Base-by-base conservation (phyloP, 2,888 invertebrate species). In the Anoncus sp. region DNA sequence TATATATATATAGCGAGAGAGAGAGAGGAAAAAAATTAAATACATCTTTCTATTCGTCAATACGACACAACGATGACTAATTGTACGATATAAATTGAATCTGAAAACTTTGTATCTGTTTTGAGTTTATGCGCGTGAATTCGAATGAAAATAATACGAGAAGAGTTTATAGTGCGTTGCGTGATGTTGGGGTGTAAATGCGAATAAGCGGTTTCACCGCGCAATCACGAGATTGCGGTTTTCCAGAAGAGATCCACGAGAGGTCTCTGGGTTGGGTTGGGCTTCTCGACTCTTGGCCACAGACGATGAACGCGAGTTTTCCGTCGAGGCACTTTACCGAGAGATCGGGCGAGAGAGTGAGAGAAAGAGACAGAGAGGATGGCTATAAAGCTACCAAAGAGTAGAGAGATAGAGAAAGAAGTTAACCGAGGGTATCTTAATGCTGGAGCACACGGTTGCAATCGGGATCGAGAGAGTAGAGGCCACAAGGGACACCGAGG, bases 171-270 rank as follows among this genome's bases (percentile, higher is more conserved):
- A 16, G 49, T 22, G n/a, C 7, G 62, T 24, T 51, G 40, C 31
- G 60, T 45, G 62, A 38, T 51, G 73, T 66, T 75, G 51, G 81
- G 77, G 77, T 79, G 84, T 83, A 86, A 87, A 86, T 81, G 83
- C 84, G 84, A 86, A 86, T 88, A 87, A 87, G 82, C 84, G 83
- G 81, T 82, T 83, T 80, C 81, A 79, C 84, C 84, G 69, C 84
- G 86, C 82, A 86, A 86, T 87, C 84, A 83, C 71, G 74, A 77
- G 77, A 80, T 81, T 85, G 87, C 84, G 87, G 86, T 86, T 86
- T 86, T 83, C 79, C 81, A 79, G 75, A 63, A 79, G 80, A 70
- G 60, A 63, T 40, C 65, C 18, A 24, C 65, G 40, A 71, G 60
- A 57, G 60, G 51, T 57, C 47, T 60, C 38, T 60, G 47, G 59